Evolutionary conservation across 2,888 invertebrate species (phyloP).

Genomic region (Sarcophaga variegata): DNA sequence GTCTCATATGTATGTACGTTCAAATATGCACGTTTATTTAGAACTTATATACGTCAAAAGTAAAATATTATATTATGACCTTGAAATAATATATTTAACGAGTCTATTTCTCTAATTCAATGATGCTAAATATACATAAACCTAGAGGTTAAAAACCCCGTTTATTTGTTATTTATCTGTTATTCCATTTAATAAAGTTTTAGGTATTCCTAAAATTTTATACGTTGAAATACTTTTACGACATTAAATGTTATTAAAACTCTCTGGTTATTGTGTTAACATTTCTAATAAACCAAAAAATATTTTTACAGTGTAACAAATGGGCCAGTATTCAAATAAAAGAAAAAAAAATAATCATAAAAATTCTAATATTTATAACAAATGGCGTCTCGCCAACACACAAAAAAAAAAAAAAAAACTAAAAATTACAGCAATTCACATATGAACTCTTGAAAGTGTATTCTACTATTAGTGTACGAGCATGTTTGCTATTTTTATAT

Average conservation of each 20-base stretch:
- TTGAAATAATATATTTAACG: too few species aligned
- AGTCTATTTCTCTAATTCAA: too few species aligned
- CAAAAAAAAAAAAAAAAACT: conserved; percentile 7
- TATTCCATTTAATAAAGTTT: too few species aligned
- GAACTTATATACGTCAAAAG: too few species aligned
- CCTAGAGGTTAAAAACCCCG: too few species aligned
- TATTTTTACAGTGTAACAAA: conserved; percentile 49
- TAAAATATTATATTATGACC: too few species aligned
- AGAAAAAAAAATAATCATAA: conserved; percentile 20
- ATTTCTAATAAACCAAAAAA: conserved; percentile 21
- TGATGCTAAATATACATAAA: too few species aligned
- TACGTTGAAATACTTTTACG: not conserved
- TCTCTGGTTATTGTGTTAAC: not conserved
- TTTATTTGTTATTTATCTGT: too few species aligned
- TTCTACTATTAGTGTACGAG: not conserved
- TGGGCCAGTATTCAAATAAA: conserved; percentile 19
- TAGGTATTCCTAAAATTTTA: too few species aligned
- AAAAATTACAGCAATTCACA: conserved; percentile 21
- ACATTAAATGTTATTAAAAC: not conserved
- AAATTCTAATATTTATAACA: conserved; percentile 61
- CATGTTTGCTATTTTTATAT: conserved; percentile 22
- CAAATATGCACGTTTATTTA: too few species aligned
- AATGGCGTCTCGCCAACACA: conserved; percentile 66
- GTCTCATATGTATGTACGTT: too few species aligned
- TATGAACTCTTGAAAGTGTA: conserved; percentile 47